A percentile compares a stretch with the other conserved stretches of the same genome.
phyloP scores from a whole-genome alignment of 2,113 vertebrate genomes.

The Perca flavescens region DNA sequence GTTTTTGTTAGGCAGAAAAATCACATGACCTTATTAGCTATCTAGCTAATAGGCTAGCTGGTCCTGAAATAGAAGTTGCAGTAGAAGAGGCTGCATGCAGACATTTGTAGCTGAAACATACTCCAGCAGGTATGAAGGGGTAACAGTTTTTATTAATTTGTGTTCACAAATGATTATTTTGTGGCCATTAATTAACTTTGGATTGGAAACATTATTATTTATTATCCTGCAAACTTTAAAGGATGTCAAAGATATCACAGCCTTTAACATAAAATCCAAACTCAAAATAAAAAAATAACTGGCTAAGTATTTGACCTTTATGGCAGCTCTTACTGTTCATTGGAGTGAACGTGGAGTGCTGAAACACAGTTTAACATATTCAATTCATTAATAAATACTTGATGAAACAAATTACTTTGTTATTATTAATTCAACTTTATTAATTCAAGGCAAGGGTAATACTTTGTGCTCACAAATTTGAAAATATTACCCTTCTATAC shows the following conservation, averaged over 20 bases:
- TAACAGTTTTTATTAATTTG: background rate
- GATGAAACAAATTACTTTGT: no score
- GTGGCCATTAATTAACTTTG: background rate
- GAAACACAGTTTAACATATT: no score
- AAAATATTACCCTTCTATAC: background rate
- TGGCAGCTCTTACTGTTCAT: background rate
- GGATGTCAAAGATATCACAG: background rate
- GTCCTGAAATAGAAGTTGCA: background rate
- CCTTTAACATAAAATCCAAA: background rate
- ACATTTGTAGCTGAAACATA: slow-evolving; percentile 6
- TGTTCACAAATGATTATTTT: slow-evolving; percentile 1
- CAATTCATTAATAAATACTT: no score
- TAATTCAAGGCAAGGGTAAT: background rate
- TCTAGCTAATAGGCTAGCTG: background rate
- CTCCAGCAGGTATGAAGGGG: slow-evolving; percentile 5
- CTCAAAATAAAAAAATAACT: background rate
- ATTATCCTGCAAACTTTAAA: background rate
- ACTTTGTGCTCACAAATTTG: background rate
- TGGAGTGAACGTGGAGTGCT: no score
- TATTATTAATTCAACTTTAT: background rate
- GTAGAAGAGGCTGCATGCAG: slow-evolving; percentile 1
- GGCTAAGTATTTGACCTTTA: background rate
- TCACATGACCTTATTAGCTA: background rate
- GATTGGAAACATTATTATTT: background rate
- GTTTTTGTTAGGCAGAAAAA: background rate